phyloP scores from a whole-genome alignment of 2,797 vertebrate species.

The Macropus fuliginosus region DNA sequence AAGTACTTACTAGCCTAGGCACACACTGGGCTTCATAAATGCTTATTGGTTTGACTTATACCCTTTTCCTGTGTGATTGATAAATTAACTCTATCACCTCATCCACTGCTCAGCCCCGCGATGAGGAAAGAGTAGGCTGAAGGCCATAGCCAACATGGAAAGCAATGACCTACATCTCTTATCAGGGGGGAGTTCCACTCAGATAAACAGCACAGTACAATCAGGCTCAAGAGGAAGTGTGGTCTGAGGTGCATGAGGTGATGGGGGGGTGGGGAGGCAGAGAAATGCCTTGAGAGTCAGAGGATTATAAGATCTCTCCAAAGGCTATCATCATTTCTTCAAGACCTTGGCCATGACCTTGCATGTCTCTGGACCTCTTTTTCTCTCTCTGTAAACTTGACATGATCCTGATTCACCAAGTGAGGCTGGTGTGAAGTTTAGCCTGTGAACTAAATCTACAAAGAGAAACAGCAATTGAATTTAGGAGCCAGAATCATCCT shows the following conservation, averaged over 20 bases:
- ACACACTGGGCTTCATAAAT: neutral
- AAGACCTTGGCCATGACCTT: neutral
- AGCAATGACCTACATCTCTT: neutral
- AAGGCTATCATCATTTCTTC: neutral
- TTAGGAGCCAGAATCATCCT: neutral
- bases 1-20: neutral
- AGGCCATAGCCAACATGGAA: neutral
- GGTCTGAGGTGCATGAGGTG: neutral
- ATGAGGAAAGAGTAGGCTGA: neutral
- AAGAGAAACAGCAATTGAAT: slow-evolving; percentile 13
- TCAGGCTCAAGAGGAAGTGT: neutral
- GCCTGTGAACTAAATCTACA: neutral
- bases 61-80: neutral
- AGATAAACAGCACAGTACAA: neutral
- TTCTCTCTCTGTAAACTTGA: neutral
- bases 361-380: accelerated
- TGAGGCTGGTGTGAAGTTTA: neutral
- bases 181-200: too few species aligned
- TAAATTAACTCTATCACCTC: neutral
- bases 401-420: neutral
- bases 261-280: neutral
- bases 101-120: accelerated
- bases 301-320: neutral
- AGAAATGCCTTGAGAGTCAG: neutral
- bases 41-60: neutral